Conservation (phyloP, 23 tunicate species). For the Aplidium turbinatum region DNA sequence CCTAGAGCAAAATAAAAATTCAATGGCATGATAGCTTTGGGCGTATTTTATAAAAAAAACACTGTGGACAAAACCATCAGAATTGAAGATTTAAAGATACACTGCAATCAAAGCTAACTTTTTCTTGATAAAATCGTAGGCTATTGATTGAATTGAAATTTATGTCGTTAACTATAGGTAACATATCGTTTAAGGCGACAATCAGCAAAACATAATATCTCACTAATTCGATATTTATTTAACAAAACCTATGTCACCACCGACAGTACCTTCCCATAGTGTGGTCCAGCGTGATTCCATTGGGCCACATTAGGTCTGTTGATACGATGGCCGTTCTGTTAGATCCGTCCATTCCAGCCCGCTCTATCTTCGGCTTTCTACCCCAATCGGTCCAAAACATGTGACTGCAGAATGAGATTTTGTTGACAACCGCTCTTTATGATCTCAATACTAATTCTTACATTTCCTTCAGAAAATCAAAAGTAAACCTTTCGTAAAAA, state of each 20-base stretch:
- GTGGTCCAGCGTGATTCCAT: slow-evolving; percentile 72
- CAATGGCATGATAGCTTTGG: no score
- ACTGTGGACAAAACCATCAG: no score
- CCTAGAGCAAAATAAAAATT: slow-evolving; percentile 33
- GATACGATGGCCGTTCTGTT: slow-evolving; percentile 60
- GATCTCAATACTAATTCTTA: no score
- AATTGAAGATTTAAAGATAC: no score
- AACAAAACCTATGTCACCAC: not conserved
- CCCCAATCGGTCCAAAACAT: slow-evolving; percentile 95
- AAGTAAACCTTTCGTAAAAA: no score
- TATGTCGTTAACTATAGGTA: no score
- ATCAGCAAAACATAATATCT: not conserved
- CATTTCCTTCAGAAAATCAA: no score
- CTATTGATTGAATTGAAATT: no score
- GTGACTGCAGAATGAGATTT: slow-evolving; percentile 47
- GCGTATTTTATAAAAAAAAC: no score
- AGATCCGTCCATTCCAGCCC: slow-evolving; percentile 81
- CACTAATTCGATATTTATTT: not conserved
- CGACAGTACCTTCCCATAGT: slow-evolving; percentile 44
- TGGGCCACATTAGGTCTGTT: slow-evolving; percentile 63
- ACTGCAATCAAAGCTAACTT: no score
- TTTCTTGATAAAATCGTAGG: no score
- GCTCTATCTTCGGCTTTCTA: slow-evolving; percentile 66
- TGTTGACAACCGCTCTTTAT: no score
- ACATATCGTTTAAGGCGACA: not conserved